Percentiles rank a stretch among this genome's conserved stretches.
phyloP scores from a whole-genome alignment of 2,113 vertebrate genomes.

The Aptenodytes patagonicus region DNA sequence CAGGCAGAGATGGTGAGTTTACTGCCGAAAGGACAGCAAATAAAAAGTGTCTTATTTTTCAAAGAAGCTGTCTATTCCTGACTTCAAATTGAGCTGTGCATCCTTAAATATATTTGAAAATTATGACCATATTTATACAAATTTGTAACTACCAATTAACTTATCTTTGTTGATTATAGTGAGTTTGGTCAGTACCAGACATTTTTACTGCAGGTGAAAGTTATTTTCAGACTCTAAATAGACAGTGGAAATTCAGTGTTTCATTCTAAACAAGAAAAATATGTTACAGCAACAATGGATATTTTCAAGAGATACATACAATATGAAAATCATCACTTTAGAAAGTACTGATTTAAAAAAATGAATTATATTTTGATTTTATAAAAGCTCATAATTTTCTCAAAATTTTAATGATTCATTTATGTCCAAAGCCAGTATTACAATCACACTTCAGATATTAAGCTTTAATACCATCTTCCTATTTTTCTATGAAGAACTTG shows the following conservation, averaged over 20 bases:
- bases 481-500: slow-evolving; percentile 79
- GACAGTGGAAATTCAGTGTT: neutral
- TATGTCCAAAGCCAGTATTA: slow-evolving; percentile 14
- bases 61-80: neutral
- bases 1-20: neutral
- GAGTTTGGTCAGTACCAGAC: neutral
- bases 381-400: neutral
- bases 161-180: neutral
- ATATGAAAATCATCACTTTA: neutral
- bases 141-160: neutral
- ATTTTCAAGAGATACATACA: neutral
- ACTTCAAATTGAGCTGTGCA: neutral
- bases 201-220: neutral
- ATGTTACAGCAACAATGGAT: neutral
- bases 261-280: neutral
- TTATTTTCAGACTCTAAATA: neutral
- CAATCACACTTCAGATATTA: neutral
- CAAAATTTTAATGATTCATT: neutral
- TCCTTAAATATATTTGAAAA: neutral
- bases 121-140: neutral
- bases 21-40: neutral
- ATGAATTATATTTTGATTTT: neutral
- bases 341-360: neutral
- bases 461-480: neutral
- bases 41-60: neutral